Evolutionary conservation across 1,140 invertebrate genomes (phyloP).

Genomic region (Lasioglossum albipes): DNA sequence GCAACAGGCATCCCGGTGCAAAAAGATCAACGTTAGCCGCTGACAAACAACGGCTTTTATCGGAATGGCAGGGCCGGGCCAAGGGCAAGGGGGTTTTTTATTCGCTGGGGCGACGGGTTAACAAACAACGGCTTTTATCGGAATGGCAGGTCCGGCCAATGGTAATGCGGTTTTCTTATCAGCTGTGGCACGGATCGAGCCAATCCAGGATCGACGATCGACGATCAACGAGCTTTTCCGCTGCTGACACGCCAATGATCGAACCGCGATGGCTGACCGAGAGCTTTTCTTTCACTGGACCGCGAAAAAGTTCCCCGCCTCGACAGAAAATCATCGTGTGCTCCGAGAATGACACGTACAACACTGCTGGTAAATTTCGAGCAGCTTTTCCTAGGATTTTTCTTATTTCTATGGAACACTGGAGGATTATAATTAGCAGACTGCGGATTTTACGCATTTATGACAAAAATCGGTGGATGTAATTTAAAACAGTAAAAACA

Average conservation of each 20-base stretch:
- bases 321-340: background rate
- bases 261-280: slow-evolving; percentile 7
- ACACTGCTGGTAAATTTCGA: too few relatives aligned
- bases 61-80: slow-evolving; percentile 1
- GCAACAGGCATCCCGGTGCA: background rate
- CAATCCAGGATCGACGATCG: slow-evolving; percentile 28
- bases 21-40: slow-evolving; percentile 17
- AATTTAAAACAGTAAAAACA: too few relatives aligned
- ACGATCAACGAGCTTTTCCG: background rate
- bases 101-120: slow-evolving; percentile 2
- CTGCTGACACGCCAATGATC: slow-evolving; percentile 4
- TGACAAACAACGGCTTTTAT: slow-evolving; percentile 38
- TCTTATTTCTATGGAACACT: too few relatives aligned
- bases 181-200: background rate
- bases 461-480: too few relatives aligned
- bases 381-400: too few relatives aligned
- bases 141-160: slow-evolving; percentile 20
- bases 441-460: too few relatives aligned
- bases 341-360: background rate
- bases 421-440: too few relatives aligned
- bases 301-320: background rate
- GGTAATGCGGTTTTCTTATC: slow-evolving; percentile 12
- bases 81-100: slow-evolving; percentile 12
- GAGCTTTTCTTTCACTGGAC: background rate
- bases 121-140: slow-evolving; percentile 25